Base-by-base conservation (phyloP, 2,797 vertebrate species). In the Epinephelus coioides region DNA sequence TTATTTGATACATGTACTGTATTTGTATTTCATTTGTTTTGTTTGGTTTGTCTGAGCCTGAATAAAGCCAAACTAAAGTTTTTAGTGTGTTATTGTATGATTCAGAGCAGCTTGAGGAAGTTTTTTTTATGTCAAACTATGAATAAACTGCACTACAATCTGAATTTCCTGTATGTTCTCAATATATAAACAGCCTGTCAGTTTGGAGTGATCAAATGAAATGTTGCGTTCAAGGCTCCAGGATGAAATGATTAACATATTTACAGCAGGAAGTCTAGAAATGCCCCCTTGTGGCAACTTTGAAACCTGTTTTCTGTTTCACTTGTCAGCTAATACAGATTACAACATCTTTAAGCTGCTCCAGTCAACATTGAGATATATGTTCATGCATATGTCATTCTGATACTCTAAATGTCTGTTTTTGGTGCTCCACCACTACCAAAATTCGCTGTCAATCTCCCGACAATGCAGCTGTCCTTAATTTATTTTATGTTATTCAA, bases 271-370 rank as follows among this genome's bases (percentile, higher is more conserved):
- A 13, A 60, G 40, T 68, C 18, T 54, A 19, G 13, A 84, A 53
- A 74, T 64, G 86, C 85, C 87, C 89, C 79, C 89, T 87, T 76
- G 88, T 91, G 90, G 87, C 78, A 68, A 70, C 4, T 66, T 40
- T 19, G 3, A 54, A 60, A 69, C 27, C 6, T 19, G 9, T 49
- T 62, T 51, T 55, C 17, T 56, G 21, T 68, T 61, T 56, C 11
- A 66, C 2, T n/a, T 2, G 25, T 10, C 2, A 2, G 15, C 12
- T 30, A 15, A 27, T 4, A 30, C 44, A 57, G 27, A 25, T 56
- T 27, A 18, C 8, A 46, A 13, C 18, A 27, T 21, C 21, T 34
- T 50, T 4, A 60, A 53, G 34, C 10, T 69, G 25, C 38, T 59
- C 43, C 57, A 21, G 4, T 53, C 23, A 43, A 13, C 18, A 46